Evolutionary conservation across 2,888 invertebrate species (phyloP).

Genomic region (Achlya flavicornis): DNA sequence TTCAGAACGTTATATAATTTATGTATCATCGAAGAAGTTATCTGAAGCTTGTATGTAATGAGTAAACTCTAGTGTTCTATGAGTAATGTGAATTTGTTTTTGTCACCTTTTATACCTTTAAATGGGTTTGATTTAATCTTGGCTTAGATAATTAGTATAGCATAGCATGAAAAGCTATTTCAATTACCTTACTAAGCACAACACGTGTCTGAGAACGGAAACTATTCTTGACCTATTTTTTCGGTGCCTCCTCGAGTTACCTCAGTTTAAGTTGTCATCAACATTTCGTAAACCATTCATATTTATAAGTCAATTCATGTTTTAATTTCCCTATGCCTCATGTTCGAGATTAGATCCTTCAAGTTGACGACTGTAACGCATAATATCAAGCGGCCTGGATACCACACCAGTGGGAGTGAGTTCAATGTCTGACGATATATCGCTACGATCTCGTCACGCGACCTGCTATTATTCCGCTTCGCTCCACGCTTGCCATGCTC

Average conservation of each 20-base stretch:
- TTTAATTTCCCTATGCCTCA: background rate
- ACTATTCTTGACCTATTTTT: background rate
- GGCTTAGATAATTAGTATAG: no score
- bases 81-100: no score
- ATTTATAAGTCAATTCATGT: no score
- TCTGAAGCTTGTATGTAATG: no score
- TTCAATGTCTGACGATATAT: constrained; percentile 65
- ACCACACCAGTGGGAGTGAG: constrained; percentile 42
- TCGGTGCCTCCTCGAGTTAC: background rate
- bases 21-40: background rate
- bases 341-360: background rate
- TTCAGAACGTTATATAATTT: background rate
- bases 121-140: no score
- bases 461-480: constrained; percentile 19
- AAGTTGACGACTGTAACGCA: background rate
- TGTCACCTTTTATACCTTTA: no score
- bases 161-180: no score
- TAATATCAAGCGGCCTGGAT: constrained; percentile 7
- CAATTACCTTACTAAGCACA: no score
- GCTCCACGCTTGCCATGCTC: constrained; percentile 20
- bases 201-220: background rate
- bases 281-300: background rate
- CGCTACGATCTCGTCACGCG: constrained; percentile 57
- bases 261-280: background rate
- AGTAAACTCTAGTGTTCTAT: no score